These are phyloP conservation scores for Climacteris rufus DNA, from an alignment of 2,113 vertebrate genomes.

Conservation along the genomic window DNA sequence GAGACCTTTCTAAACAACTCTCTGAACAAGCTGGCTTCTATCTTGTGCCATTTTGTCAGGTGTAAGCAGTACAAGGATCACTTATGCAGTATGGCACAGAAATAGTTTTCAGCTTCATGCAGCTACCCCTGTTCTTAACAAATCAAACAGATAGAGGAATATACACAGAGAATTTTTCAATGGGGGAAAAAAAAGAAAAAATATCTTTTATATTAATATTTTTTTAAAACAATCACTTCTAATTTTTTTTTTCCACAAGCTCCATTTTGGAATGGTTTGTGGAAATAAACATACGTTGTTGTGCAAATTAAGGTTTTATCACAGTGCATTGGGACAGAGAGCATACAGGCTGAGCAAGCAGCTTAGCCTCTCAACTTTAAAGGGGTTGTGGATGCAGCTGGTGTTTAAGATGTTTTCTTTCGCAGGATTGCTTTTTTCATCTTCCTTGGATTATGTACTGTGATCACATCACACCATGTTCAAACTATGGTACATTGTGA, in stretches of 20 bases:
- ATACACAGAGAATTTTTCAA: not conserved
- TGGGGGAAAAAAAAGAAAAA: fast-evolving
- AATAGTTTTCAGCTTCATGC: not conserved
- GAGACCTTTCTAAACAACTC: not conserved
- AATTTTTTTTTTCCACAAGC: not conserved
- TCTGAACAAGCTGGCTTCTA: not conserved
- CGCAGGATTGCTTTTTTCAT: not conserved
- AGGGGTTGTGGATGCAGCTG: not conserved
- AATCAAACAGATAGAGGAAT: not conserved
- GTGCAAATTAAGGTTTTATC: not conserved
- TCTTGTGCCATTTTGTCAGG: not conserved
- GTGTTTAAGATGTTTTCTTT: not conserved
- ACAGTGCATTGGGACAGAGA: not conserved
- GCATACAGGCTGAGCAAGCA: not conserved
- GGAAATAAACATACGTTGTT: not conserved
- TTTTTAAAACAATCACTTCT: not conserved
- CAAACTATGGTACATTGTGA: not conserved
- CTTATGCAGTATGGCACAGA: not conserved
- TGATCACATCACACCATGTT: not conserved
- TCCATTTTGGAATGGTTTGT: not conserved
- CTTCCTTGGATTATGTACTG: not conserved
- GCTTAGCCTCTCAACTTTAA: not conserved
- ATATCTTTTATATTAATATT: not conserved
- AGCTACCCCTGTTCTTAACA: not conserved
- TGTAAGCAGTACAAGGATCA: not conserved